A percentile compares a stretch with the other conserved stretches of the same genome.
These are phyloP conservation scores for Dryas iulia DNA, from an alignment of 1,140 invertebrate species.

Conservation along the genomic window DNA sequence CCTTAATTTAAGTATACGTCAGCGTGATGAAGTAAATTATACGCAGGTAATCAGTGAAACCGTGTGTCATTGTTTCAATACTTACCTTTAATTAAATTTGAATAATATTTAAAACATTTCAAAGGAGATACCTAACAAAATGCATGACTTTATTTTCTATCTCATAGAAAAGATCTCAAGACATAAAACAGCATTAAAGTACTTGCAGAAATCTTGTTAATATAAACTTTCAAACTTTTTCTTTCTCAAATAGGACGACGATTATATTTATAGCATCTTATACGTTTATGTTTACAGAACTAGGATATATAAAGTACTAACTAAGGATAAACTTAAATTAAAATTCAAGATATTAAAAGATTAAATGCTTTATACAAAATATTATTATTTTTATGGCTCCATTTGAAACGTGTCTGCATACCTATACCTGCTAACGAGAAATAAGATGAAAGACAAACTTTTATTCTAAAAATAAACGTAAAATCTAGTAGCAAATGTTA, in stretches of 20 bases:
- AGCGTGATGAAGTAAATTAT: slow-evolving; percentile 7
- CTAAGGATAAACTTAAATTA: too few species aligned
- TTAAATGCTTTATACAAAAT: not conserved
- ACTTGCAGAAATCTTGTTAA: not conserved
- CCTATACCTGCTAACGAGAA: slow-evolving; percentile 42
- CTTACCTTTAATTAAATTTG: not conserved
- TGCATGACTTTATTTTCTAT: not conserved
- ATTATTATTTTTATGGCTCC: slow-evolving; percentile 9
- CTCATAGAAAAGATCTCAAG: too few species aligned
- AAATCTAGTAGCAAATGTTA: slow-evolving; percentile 43
- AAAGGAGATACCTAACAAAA: not conserved
- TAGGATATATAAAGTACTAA: too few species aligned
- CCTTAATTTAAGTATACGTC: slow-evolving; percentile 18
- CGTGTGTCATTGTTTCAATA: not conserved
- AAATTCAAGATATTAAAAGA: not conserved
- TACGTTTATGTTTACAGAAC: too few species aligned
- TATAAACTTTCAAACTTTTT: not conserved
- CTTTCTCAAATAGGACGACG: not conserved
- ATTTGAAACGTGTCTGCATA: not conserved
- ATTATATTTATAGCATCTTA: too few species aligned
- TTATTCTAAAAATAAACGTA: slow-evolving; percentile 48
- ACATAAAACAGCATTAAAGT: not conserved
- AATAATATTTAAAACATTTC: not conserved
- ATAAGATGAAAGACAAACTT: slow-evolving; percentile 61
- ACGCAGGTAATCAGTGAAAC: not conserved